Conservation (phyloP, 2,888 invertebrate genomes). For the Calameuta filiformis region DNA sequence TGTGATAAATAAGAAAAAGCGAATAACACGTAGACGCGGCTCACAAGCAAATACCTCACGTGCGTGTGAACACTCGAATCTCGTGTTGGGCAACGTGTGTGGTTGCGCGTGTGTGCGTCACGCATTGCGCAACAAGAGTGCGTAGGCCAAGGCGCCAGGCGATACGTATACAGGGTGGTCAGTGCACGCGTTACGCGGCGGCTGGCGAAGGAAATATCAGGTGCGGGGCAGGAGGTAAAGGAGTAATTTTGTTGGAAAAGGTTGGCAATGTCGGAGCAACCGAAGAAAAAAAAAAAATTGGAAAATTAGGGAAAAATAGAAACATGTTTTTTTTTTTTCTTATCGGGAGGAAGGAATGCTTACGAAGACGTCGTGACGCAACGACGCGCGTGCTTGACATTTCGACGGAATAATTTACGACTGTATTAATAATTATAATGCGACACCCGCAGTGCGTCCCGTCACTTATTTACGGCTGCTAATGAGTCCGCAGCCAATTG, state of each 20-base stretch:
- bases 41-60: neutral
- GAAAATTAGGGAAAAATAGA: too few relatives aligned
- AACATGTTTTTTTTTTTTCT: neutral
- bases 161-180: conserved; percentile 22
- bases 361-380: neutral
- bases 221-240: too few relatives aligned
- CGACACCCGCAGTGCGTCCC: neutral
- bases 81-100: conserved; percentile 26
- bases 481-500: conserved; percentile 2
- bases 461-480: neutral
- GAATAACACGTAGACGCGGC: neutral
- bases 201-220: too few relatives aligned
- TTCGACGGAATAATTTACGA: conserved; percentile 2
- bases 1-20: too few relatives aligned
- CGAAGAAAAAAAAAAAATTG: too few relatives aligned
- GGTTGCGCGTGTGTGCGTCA: conserved; percentile 11
- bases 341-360: neutral
- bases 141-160: conserved; percentile 41
- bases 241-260: too few relatives aligned
- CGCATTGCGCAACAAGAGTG: conserved; percentile 38
- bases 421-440: neutral
- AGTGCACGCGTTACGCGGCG: neutral
- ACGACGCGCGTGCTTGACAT: conserved; percentile 3
- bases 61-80: conserved; percentile 6
- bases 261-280: too few relatives aligned